phyloP scores from a whole-genome alignment of 2,888 invertebrate genomes.

The Crioceris asparagi region DNA sequence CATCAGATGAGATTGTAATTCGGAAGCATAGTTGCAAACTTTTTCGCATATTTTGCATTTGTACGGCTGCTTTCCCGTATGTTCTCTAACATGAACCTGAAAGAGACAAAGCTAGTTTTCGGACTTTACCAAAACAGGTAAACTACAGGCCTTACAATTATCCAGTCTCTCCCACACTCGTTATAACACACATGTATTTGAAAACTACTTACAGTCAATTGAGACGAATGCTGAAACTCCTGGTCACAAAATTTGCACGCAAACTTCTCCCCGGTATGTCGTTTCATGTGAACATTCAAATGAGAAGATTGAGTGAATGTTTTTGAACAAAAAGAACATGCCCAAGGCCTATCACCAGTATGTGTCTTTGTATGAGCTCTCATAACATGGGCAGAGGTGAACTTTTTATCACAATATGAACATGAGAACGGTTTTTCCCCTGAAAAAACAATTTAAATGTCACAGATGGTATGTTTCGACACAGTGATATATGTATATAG shows the following conservation, averaged over 20 bases:
- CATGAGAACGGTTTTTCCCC: slow-evolving; percentile 35
- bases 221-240: slow-evolving; percentile 35
- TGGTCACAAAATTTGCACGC: slow-evolving; percentile 32
- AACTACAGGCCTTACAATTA: too few species aligned
- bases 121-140: too few species aligned
- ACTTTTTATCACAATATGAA: slow-evolving; percentile 38
- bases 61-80: slow-evolving; percentile 36
- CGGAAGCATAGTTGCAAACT: slow-evolving; percentile 32
- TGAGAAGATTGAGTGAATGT: slow-evolving; percentile 52
- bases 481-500: too few species aligned
- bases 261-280: slow-evolving; percentile 46
- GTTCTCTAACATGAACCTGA: slow-evolving; percentile 36
- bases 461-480: too few species aligned
- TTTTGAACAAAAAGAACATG: slow-evolving; percentile 47
- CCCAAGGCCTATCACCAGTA: slow-evolving; percentile 50
- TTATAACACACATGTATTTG: too few species aligned
- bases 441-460: too few species aligned
- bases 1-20: slow-evolving; percentile 32
- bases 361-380: slow-evolving; percentile 51
- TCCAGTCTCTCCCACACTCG: too few species aligned
- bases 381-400: slow-evolving; percentile 49
- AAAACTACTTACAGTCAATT: too few species aligned
- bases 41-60: slow-evolving; percentile 35
- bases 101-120: too few species aligned
- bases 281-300: slow-evolving; percentile 45